Percentiles rank a stretch among this genome's conserved stretches.
Conservation (phyloP, 2,888 invertebrate genomes). For the Choreutis nemorana region DNA sequence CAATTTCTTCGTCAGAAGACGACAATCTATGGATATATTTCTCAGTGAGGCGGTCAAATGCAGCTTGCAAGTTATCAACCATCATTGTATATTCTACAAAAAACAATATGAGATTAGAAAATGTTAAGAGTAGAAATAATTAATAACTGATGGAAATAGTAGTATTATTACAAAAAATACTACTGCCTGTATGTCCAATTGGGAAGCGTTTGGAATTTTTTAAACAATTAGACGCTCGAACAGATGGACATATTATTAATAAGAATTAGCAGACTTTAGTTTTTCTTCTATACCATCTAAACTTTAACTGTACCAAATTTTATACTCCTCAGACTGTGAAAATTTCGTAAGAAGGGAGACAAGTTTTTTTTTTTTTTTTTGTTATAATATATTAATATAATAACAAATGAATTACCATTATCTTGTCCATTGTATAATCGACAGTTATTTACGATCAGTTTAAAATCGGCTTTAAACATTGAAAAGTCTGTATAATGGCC, state of each 20-base stretch:
- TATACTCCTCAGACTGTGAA: too few relatives aligned
- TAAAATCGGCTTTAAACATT: conserved; percentile 88
- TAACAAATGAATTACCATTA: conserved; percentile 80
- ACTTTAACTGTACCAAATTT: too few relatives aligned
- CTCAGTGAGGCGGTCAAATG: conserved; percentile 82
- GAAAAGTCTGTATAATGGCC: conserved; percentile 81
- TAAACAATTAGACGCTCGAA: background rate
- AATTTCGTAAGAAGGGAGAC: too few relatives aligned
- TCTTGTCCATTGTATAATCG: conserved; percentile 91
- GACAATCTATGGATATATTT: conserved; percentile 84
- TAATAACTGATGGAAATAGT: too few relatives aligned
- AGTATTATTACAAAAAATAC: too few relatives aligned
- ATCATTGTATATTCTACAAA: conserved; percentile 87
- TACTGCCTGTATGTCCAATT: too few relatives aligned
- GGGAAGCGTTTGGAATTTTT: conserved; percentile 9
- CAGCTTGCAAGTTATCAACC: conserved; percentile 83
- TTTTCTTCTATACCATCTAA: background rate
- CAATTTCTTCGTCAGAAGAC: conserved; percentile 80
- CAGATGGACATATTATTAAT: background rate
- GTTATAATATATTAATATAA: conserved; percentile 3
- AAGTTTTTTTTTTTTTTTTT: background rate
- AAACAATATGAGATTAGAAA: too few relatives aligned
- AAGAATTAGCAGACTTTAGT: background rate
- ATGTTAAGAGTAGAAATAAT: conserved; percentile 3
- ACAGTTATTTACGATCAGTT: conserved; percentile 92